These are phyloP conservation scores for Piezodorus guildinii DNA, from an alignment of 1,140 invertebrate genomes.

Conservation along the genomic window DNA sequence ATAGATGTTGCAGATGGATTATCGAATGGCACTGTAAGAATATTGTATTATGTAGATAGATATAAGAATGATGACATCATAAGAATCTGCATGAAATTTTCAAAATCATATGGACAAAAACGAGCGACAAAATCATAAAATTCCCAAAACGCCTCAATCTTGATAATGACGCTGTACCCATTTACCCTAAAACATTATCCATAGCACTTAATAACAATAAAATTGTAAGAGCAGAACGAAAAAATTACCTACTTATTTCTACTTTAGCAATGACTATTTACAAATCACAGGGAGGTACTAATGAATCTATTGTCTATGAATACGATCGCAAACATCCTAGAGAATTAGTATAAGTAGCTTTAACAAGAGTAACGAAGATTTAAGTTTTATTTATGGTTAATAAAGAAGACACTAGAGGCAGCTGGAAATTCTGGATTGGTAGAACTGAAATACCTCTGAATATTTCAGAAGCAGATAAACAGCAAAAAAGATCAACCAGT, in stretches of 20 bases:
- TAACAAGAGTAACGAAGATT: slow-evolving; percentile 26
- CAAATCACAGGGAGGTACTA: slow-evolving; percentile 29
- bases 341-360: slow-evolving; percentile 28
- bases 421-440: slow-evolving; percentile 2
- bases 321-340: too few species aligned
- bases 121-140: not conserved
- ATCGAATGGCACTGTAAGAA: slow-evolving; percentile 12
- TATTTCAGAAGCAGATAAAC: too few species aligned
- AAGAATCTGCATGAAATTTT: slow-evolving; percentile 9
- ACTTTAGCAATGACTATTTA: slow-evolving; percentile 31
- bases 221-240: slow-evolving; percentile 30
- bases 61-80: slow-evolving; percentile 1
- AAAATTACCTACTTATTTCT: slow-evolving; percentile 30
- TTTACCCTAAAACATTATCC: not conserved
- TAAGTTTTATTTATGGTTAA: slow-evolving; percentile 25
- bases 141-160: not conserved
- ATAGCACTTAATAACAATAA: slow-evolving; percentile 30
- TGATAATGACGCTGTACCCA: not conserved
- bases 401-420: slow-evolving; percentile 15
- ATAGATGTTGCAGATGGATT: slow-evolving; percentile 4
- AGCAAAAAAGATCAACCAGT: too few species aligned
- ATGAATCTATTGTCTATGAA: slow-evolving; percentile 28
- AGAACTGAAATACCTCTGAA: too few species aligned
- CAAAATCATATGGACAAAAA: slow-evolving; percentile 6
- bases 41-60: not conserved